These are phyloP conservation scores for Ephestia elutella DNA, from an alignment of 1,140 invertebrate species.

Conservation along the genomic window DNA sequence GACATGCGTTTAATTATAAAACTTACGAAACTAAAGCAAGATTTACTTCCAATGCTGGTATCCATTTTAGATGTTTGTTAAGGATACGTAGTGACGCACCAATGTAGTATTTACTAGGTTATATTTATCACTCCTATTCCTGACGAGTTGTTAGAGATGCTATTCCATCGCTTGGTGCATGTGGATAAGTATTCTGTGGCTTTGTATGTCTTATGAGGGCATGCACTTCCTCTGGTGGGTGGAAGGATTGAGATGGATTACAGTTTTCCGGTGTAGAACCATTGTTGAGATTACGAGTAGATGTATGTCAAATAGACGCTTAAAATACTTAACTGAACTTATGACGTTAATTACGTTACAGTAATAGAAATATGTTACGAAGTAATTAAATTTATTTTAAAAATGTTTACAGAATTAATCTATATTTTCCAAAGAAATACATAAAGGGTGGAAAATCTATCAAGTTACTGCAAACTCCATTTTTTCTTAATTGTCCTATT, in stretches of 20 bases:
- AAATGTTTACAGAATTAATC: too few species aligned
- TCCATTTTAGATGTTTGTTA: neutral
- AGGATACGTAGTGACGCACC: neutral
- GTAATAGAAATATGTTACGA: too few species aligned
- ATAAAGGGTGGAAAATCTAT: too few species aligned
- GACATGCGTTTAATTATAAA: neutral
- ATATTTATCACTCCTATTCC: neutral
- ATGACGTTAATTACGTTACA: neutral
- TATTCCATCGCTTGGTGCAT: neutral
- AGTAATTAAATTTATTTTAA: too few species aligned
- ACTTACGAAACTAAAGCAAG: neutral
- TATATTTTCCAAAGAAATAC: too few species aligned
- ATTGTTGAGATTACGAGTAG: neutral
- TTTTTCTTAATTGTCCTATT: too few species aligned
- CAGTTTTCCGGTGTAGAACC: neutral
- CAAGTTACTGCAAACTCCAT: too few species aligned
- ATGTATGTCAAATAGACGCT: neutral
- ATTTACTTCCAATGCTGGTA: neutral
- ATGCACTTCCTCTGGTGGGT: slow-evolving; percentile 6
- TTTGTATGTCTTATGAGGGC: neutral
- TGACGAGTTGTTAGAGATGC: neutral
- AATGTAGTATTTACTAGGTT: neutral
- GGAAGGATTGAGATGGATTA: slow-evolving; percentile 2
- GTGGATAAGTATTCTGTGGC: neutral
- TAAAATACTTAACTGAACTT: neutral